A percentile compares a stretch with the other conserved stretches of the same genome.
These are phyloP conservation scores for Eulithis prunata DNA, from an alignment of 2,888 invertebrate species.

Conservation along the genomic window DNA sequence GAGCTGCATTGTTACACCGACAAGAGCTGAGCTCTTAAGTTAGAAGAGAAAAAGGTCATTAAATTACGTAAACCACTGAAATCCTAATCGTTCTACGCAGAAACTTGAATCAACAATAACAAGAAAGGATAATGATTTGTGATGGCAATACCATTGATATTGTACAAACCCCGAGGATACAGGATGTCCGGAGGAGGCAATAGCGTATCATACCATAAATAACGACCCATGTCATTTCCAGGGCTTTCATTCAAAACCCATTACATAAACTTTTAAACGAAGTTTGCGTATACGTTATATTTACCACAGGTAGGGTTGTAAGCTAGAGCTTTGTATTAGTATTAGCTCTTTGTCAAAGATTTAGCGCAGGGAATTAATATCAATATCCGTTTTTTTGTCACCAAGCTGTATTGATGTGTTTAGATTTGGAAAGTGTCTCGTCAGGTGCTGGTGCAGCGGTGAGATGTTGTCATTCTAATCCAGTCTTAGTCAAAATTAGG, in stretches of 20 bases:
- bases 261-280: conserved; percentile 71
- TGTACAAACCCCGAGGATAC: conserved; percentile 37
- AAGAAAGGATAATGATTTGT: conserved; percentile 37
- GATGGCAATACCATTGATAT: conserved; percentile 37
- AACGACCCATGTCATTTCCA: conserved; percentile 61
- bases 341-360: no score
- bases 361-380: no score
- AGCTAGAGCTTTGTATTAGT: not conserved
- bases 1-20: no score
- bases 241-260: conserved; percentile 72
- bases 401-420: no score
- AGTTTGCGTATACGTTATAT: conserved; percentile 63
- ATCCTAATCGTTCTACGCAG: not conserved
- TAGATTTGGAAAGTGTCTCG: no score
- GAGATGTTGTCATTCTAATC: no score
- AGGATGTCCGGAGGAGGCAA: conserved; percentile 45
- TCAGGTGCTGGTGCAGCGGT: no score
- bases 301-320: conserved; percentile 39
- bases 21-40: no score
- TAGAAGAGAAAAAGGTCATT: no score
- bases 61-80: no score
- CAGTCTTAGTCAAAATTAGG: no score
- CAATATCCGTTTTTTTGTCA: no score
- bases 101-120: conserved; percentile 20
- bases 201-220: conserved; percentile 59